Evolutionary conservation across 2,113 vertebrate genomes (phyloP).

Genomic region (Phaetusa simplex): DNA sequence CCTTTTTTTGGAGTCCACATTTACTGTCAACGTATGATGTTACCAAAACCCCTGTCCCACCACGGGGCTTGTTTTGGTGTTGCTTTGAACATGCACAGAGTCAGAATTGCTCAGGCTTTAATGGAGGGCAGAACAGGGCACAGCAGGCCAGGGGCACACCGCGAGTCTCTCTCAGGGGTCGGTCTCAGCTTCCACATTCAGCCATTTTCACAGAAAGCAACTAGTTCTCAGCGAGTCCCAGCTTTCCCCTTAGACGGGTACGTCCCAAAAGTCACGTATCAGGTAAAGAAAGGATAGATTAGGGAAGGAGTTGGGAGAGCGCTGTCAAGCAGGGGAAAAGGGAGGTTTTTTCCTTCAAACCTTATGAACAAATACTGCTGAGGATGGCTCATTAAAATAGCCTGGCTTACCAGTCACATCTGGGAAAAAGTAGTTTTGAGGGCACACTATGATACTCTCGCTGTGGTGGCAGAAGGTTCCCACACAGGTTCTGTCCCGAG

Average conservation of each 20-base stretch:
- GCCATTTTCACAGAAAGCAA: neutral
- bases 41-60: neutral
- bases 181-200: neutral
- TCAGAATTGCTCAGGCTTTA: neutral
- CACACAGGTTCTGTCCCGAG: neutral
- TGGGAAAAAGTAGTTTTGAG: neutral
- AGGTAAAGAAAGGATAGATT: neutral
- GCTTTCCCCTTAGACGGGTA: neutral
- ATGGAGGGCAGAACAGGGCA: neutral
- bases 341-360: neutral
- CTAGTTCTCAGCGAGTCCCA: accelerated
- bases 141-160: neutral
- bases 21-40: accelerated
- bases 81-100: neutral
- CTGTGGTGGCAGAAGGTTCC: neutral
- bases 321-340: neutral
- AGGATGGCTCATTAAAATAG: neutral
- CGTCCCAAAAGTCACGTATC: neutral
- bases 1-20: neutral
- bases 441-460: accelerated
- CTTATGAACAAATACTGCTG: accelerated
- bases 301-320: neutral
- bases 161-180: accelerated
- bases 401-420: neutral
- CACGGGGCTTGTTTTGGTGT: accelerated